Evolutionary conservation across 2,113 vertebrate species (phyloP).

Genomic region (Lichenostomus cassidix): DNA sequence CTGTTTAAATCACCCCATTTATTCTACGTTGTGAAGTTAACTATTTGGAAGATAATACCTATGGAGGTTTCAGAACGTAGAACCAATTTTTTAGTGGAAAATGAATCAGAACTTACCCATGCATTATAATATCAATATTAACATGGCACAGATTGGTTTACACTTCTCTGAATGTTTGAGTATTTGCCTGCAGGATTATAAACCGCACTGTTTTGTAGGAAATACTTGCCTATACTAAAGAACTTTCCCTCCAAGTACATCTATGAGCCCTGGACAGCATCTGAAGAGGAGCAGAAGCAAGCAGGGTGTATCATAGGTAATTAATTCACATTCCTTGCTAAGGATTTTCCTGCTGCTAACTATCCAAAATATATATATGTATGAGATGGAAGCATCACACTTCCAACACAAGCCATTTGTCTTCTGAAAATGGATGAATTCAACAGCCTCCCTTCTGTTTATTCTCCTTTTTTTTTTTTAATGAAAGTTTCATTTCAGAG

Average conservation of each 20-base stretch:
- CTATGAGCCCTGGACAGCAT: slow-evolving; percentile 62
- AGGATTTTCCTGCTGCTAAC: background rate
- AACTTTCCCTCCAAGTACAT: slow-evolving; percentile 69
- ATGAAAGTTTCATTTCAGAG: background rate
- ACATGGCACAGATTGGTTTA: background rate
- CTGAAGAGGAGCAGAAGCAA: slow-evolving; percentile 55
- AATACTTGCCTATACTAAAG: slow-evolving; percentile 64
- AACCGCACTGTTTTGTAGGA: slow-evolving; percentile 19
- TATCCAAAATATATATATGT: background rate
- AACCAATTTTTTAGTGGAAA: background rate
- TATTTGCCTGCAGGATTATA: background rate
- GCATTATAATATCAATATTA: background rate
- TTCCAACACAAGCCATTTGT: background rate
- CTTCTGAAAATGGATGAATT: background rate
- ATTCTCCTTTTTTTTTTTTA: background rate
- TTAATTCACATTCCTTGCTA: background rate
- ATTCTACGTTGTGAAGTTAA: background rate
- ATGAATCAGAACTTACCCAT: background rate
- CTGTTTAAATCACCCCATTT: background rate
- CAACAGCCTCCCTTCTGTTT: background rate
- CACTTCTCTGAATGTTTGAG: background rate
- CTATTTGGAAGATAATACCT: background rate
- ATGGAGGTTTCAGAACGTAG: background rate
- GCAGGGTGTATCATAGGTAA: slow-evolving; percentile 69
- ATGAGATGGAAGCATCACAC: background rate